Percentiles rank a stretch among this genome's conserved stretches.
phyloP scores from a whole-genome alignment of 2,797 vertebrate genomes.

The Poliocrania exsul region DNA sequence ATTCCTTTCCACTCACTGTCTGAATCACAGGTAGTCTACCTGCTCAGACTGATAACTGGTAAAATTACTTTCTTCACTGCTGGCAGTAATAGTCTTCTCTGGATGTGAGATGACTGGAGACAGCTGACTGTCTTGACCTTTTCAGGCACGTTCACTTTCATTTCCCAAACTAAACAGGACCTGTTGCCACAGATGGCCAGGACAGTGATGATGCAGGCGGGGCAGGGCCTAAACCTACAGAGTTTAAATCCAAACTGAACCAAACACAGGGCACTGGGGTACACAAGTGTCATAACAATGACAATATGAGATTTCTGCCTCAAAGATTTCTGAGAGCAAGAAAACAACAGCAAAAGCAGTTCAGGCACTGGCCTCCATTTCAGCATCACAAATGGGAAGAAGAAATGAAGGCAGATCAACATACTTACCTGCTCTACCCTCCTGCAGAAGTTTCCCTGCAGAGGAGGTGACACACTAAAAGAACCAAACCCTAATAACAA shows the following conservation, averaged over 20 bases:
- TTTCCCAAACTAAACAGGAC: background rate
- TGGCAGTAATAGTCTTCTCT: background rate
- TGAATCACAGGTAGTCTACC: background rate
- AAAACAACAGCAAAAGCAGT: background rate
- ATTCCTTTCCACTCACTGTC: background rate
- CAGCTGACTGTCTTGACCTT: background rate
- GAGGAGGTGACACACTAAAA: background rate
- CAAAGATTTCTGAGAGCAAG: background rate
- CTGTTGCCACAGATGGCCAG: background rate
- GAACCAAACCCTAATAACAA: rapidly evolving
- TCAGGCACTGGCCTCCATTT: background rate
- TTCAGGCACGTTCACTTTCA: background rate
- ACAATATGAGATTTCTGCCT: background rate
- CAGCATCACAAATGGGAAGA: background rate
- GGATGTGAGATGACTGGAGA: background rate
- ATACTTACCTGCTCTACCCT: rapidly evolving
- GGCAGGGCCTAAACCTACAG: background rate
- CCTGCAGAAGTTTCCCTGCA: background rate
- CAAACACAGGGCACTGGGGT: background rate
- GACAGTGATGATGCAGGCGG: background rate
- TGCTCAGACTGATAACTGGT: background rate
- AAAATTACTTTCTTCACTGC: background rate
- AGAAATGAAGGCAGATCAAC: background rate
- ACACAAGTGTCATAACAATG: background rate
- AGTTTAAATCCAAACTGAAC: background rate